Evolutionary conservation across 2,113 vertebrate species (phyloP).

Genomic region (Rana temporaria): DNA sequence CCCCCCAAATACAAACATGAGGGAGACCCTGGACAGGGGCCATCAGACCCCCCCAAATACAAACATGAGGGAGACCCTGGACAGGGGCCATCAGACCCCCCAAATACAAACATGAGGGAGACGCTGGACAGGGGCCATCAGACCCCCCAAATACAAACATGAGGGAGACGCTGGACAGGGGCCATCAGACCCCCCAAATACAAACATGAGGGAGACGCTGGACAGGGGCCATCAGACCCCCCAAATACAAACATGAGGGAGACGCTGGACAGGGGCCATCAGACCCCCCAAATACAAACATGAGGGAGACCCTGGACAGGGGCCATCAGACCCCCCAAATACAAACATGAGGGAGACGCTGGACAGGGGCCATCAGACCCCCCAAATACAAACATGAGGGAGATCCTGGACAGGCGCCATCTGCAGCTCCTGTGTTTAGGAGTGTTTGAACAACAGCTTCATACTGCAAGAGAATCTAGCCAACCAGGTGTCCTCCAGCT

Average conservation of each 20-base stretch:
- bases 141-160: constrained; percentile 16
- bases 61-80: background rate
- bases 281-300: constrained; percentile 18
- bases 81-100: background rate
- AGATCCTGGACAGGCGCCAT: background rate
- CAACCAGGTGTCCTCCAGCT: no score
- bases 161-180: no score
- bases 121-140: no score
- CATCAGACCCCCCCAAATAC: constrained; percentile 3
- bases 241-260: constrained; percentile 1
- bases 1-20: constrained; percentile 11
- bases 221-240: background rate
- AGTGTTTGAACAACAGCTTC: no score
- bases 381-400: constrained; percentile 5
- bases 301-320: no score
- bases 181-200: constrained; percentile 16
- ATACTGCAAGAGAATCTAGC: no score
- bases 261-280: no score
- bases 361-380: background rate
- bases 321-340: constrained; percentile 6
- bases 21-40: no score
- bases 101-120: background rate
- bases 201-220: background rate
- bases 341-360: background rate
- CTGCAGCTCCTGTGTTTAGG: background rate